Conservation (phyloP, 1,140 invertebrate species). For the Penaeus indicus region DNA sequence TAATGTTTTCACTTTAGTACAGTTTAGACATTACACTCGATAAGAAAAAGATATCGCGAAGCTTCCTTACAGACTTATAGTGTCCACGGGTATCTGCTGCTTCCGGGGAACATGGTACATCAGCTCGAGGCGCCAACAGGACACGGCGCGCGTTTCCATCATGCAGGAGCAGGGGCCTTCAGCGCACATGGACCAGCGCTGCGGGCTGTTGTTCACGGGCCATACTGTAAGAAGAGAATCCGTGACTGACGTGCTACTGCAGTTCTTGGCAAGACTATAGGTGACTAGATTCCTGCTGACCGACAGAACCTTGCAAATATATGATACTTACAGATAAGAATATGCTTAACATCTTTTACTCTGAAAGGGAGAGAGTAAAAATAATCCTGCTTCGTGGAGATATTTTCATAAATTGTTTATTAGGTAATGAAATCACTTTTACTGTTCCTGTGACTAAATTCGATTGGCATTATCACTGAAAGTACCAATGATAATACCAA, state of each 20-base stretch:
- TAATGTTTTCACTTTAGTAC: not conserved
- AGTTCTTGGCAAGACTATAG: no score
- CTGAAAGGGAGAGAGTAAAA: not conserved
- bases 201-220: conserved; percentile 53
- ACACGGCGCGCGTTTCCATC: conserved; percentile 58
- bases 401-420: not conserved
- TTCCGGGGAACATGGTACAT: conserved; percentile 59
- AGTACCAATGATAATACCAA: no score
- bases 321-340: not conserved
- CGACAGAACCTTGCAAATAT: not conserved
- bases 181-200: conserved; percentile 62
- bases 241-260: not conserved
- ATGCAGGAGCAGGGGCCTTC: conserved; percentile 65
- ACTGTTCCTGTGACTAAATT: no score
- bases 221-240: conserved; percentile 47
- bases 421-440: not conserved
- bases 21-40: not conserved
- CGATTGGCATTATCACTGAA: no score
- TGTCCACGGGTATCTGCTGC: conserved; percentile 63
- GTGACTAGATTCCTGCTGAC: no score
- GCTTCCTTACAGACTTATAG: conserved; percentile 55
- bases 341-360: not conserved
- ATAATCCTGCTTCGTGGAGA: not conserved
- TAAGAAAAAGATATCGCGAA: not conserved
- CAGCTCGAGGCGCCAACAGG: conserved; percentile 62